Evolutionary conservation across 2,888 invertebrate species (phyloP).

Genomic region (Augiades crinisus): DNA sequence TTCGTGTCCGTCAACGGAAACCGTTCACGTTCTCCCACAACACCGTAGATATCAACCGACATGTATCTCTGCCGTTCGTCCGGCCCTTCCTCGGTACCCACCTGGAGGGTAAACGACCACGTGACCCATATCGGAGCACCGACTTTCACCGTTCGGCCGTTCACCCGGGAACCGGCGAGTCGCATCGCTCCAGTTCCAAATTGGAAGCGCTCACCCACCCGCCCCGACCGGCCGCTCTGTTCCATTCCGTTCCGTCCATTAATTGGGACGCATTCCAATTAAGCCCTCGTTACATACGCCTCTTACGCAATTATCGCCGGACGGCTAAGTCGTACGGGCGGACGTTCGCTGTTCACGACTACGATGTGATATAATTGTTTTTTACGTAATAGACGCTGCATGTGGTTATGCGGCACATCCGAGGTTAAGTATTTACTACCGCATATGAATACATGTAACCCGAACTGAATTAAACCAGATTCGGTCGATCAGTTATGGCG

Average conservation of each 20-base stretch:
- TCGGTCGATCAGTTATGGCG: too few relatives aligned
- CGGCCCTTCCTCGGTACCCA: conserved; percentile 28
- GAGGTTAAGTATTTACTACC: too few relatives aligned
- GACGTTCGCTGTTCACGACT: conserved; percentile 2
- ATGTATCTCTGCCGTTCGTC: not conserved
- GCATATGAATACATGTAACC: too few relatives aligned
- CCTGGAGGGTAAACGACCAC: conserved; percentile 77
- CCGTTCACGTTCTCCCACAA: conserved; percentile 17
- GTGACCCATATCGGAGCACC: conserved; percentile 73
- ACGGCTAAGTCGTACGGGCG: conserved; percentile 17
- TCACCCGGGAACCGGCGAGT: conserved; percentile 71
- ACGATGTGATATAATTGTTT: too few relatives aligned
- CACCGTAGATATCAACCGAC: conserved; percentile 3
- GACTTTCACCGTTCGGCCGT: conserved; percentile 76
- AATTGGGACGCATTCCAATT: conserved; percentile 79
- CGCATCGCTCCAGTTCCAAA: conserved; percentile 66
- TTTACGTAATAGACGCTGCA: too few relatives aligned
- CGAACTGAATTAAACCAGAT: too few relatives aligned
- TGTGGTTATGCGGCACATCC: too few relatives aligned
- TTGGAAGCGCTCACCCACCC: conserved; percentile 51
- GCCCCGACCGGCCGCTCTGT: conserved; percentile 34
- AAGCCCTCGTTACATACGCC: conserved; percentile 65
- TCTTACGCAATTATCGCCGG: conserved; percentile 67
- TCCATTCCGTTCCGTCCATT: conserved; percentile 43
- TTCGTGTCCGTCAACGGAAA: not conserved